phyloP scores from a whole-genome alignment of 1,140 invertebrate genomes.

The Bombus difficillimus region DNA sequence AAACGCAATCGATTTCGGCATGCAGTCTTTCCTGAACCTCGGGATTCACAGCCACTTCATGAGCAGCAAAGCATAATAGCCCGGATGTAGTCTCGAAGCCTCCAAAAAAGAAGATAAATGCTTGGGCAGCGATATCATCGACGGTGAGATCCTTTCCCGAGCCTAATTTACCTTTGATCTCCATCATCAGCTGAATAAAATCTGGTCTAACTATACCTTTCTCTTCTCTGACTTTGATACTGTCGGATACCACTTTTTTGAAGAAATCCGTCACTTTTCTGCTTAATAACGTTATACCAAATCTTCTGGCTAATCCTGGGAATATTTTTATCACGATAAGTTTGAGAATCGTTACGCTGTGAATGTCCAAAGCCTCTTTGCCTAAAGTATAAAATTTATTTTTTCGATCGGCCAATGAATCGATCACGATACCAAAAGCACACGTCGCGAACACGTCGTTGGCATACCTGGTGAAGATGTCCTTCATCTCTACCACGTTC shows the following conservation, averaged over 20 bases:
- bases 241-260: slow-evolving; percentile 3
- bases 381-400: slow-evolving; percentile 63
- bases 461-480: slow-evolving; percentile 80
- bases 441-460: slow-evolving; percentile 85
- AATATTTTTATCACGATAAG: slow-evolving; percentile 3
- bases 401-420: slow-evolving; percentile 72
- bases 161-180: slow-evolving; percentile 70
- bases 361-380: slow-evolving; percentile 14
- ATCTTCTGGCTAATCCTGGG: not conserved
- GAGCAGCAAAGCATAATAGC: slow-evolving; percentile 79
- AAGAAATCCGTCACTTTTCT: slow-evolving; percentile 38
- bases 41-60: slow-evolving; percentile 84
- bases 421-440: slow-evolving; percentile 47
- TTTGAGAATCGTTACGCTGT: not conserved
- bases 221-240: slow-evolving; percentile 51
- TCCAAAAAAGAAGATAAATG: slow-evolving; percentile 82
- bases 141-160: slow-evolving; percentile 69
- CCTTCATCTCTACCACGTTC: slow-evolving; percentile 36
- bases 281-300: slow-evolving; percentile 18
- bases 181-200: slow-evolving; percentile 75
- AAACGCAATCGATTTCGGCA: slow-evolving; percentile 83
- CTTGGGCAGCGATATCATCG: slow-evolving; percentile 83
- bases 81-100: slow-evolving; percentile 84
- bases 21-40: slow-evolving; percentile 84
- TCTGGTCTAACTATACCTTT: slow-evolving; percentile 60